Conservation (phyloP, 2,113 vertebrate genomes). For the Cygnus buccinator region DNA sequence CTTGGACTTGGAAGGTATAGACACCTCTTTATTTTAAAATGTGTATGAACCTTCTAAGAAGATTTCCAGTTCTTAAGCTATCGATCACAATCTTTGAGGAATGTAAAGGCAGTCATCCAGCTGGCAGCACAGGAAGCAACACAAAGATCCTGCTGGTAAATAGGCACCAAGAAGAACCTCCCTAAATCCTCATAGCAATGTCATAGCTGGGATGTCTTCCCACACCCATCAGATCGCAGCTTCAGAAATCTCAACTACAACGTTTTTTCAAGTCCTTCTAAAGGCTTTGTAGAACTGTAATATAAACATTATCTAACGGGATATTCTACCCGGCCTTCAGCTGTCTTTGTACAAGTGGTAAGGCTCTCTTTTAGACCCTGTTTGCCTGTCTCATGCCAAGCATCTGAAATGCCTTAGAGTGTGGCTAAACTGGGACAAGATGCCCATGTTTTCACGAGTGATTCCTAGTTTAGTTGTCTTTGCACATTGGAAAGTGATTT, state of each 20-base stretch:
- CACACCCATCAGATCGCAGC: not conserved
- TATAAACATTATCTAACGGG: not conserved
- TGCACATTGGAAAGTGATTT: not conserved
- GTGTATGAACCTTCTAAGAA: not conserved
- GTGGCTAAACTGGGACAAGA: not conserved
- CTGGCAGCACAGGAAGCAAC: not conserved
- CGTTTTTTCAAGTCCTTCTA: not conserved
- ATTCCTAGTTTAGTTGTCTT: not conserved
- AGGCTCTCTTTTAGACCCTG: not conserved
- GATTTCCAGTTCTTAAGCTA: not conserved
- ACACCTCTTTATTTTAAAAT: not conserved
- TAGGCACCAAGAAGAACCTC: fast-evolving
- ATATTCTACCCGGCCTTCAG: not conserved
- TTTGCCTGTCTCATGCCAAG: not conserved
- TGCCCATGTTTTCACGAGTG: not conserved
- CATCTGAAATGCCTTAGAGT: not conserved
- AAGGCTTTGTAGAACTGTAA: not conserved
- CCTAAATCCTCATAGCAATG: not conserved
- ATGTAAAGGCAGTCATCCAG: not conserved
- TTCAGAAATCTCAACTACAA: not conserved
- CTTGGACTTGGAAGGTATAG: not conserved
- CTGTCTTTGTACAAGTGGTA: not conserved
- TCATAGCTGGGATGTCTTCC: not conserved
- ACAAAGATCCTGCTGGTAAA: not conserved
- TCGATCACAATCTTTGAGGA: not conserved